Conservation (phyloP, 2,797 vertebrate genomes). For the Hoplostethus mediterraneus region DNA sequence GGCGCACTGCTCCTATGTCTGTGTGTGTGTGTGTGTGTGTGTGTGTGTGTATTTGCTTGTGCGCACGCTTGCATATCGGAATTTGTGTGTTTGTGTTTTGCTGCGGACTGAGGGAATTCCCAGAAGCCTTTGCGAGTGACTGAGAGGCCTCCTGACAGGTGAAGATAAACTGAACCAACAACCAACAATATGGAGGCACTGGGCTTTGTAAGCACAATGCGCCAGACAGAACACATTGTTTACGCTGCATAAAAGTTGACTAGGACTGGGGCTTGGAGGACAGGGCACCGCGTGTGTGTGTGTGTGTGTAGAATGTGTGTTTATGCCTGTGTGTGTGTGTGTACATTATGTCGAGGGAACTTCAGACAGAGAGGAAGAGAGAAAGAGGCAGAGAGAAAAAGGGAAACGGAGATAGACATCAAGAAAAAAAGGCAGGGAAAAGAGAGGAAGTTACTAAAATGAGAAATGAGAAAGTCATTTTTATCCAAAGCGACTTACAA, state of each 20-base stretch:
- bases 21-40: slow-evolving; percentile 16
- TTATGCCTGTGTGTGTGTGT: slow-evolving; percentile 10
- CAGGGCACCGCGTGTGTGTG: neutral
- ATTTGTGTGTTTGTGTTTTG: slow-evolving; percentile 45
- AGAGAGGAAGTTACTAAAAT: neutral
- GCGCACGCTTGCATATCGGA: neutral
- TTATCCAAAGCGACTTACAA: too few species aligned
- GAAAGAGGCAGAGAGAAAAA: neutral
- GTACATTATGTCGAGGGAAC: slow-evolving; percentile 25
- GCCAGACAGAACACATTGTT: slow-evolving; percentile 45
- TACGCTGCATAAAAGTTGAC: slow-evolving; percentile 37
- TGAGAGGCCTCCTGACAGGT: slow-evolving; percentile 63
- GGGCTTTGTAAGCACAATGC: slow-evolving; percentile 23
- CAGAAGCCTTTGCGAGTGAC: slow-evolving; percentile 53
- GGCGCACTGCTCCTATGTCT: slow-evolving; percentile 54
- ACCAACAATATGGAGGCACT: slow-evolving; percentile 28
- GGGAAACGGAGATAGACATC: slow-evolving; percentile 7
- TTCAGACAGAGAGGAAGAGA: neutral
- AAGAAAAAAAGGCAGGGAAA: slow-evolving; percentile 38
- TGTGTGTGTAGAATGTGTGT: slow-evolving; percentile 7
- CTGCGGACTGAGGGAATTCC: slow-evolving; percentile 52
- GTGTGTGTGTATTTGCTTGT: slow-evolving; percentile 7
- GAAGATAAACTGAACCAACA: slow-evolving; percentile 65
- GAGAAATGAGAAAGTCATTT: too few species aligned
- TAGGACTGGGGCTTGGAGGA: slow-evolving; percentile 16